phyloP scores from a whole-genome alignment of 2,888 invertebrate species.

The Sialis lutaria region DNA sequence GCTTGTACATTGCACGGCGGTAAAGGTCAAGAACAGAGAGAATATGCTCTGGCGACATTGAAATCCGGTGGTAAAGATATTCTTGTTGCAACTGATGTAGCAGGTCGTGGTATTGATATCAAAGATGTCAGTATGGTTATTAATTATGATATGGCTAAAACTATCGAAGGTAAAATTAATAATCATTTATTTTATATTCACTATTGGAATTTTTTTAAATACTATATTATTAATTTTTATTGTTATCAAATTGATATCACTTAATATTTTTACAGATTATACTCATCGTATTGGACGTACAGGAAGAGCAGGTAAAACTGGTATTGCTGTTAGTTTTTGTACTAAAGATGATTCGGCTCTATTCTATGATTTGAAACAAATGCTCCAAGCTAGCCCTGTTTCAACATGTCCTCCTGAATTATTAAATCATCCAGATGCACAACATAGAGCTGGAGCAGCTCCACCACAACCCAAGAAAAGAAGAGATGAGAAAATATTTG shows the following conservation, averaged over 20 bases:
- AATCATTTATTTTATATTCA: neutral
- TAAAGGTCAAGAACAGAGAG: constrained; percentile 98
- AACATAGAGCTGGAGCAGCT: constrained; percentile 90
- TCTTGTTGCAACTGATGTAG: constrained; percentile 97
- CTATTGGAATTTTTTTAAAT: neutral
- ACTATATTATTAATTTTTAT: neutral
- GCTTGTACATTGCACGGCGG: constrained; percentile 97
- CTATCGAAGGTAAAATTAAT: constrained; percentile 59
- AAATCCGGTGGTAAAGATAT: constrained; percentile 96
- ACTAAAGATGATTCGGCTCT: constrained; percentile 91
- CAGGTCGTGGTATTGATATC: constrained; percentile 99
- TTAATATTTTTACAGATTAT: constrained; percentile 43
- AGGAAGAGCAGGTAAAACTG: constrained; percentile 95
- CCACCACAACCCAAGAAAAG: constrained; percentile 88
- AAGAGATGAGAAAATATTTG: constrained; percentile 89
- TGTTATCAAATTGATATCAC: neutral
- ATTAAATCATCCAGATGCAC: constrained; percentile 95
- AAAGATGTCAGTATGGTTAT: constrained; percentile 98
- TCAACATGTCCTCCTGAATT: constrained; percentile 92
- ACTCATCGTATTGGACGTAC: constrained; percentile 98
- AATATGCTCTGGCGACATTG: constrained; percentile 90
- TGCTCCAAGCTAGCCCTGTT: constrained; percentile 72
- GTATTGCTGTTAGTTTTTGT: constrained; percentile 88
- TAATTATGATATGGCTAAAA: constrained; percentile 99
- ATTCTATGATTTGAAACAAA: constrained; percentile 95